Base-by-base conservation (phyloP, 1,140 invertebrate genomes). In the Papilio polytes region DNA sequence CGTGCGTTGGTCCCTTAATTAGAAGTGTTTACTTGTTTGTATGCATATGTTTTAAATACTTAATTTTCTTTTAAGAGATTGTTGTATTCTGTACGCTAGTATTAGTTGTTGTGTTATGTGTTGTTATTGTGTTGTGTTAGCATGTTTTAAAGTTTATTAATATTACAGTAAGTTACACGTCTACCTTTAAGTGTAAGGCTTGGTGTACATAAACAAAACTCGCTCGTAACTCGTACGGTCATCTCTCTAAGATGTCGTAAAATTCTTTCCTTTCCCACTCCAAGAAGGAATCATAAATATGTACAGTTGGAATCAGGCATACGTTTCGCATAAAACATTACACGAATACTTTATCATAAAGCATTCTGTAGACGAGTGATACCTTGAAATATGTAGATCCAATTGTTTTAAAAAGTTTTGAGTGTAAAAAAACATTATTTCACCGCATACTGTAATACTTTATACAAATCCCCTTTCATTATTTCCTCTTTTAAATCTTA, bases 211-310 rank as follows among this genome's bases (percentile, higher is more conserved):
- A 78, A 78, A 78, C 74, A 78, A 78, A 78, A 78, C 31, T 10
- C 51, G 74, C 74, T 78, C 74, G 74, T 56, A 78, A 78, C 74
- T 78, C 51, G 26, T 59, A 78, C 74, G 74, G 74, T 78, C 74
- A 78, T 78, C 48, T 78, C 74, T 59, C 26, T 56, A 59, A 78
- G 74, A 78, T 44, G 74, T 78, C 74, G 74, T 78, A 78, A 78
- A 78, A 78, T 78, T 78, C 74, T 44, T 78, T 78, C 74, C 74
- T 56, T 56, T 78, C 51, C 48, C 31, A 59, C 74, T 36, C 31
- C 22, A 41, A 78, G 51, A 18, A 56, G 51, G 51, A 78, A 59
- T 78, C 74, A 78, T 78, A 78, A 78, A 78, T 78, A 78, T 78
- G 74, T 78, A 78, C 26, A 78, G 51, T 53, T 26, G 51, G 74